These are phyloP conservation scores for Melipona quadrifasciata DNA, from an alignment of 1,140 invertebrate genomes.

Conservation along the genomic window DNA sequence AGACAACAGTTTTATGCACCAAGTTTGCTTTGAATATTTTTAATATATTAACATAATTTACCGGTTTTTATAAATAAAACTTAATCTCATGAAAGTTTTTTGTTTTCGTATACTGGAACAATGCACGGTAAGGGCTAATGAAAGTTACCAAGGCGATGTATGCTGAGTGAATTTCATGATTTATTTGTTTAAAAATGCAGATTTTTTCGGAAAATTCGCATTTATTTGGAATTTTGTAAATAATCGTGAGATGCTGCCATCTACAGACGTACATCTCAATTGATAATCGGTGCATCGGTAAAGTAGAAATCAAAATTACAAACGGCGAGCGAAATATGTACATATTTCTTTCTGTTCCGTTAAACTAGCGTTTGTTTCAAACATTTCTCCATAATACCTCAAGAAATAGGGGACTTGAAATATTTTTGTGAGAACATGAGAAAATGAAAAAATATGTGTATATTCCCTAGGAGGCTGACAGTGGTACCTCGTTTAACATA, in stretches of 20 bases:
- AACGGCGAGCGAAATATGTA: background rate
- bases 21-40: background rate
- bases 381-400: background rate
- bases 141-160: background rate
- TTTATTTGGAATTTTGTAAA: conserved; percentile 23
- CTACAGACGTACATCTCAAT: conserved; percentile 14
- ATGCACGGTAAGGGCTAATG: background rate
- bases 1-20: background rate
- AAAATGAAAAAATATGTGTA: background rate
- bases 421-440: background rate
- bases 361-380: background rate
- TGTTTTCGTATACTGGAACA: background rate
- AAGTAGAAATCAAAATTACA: conserved; percentile 38
- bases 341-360: background rate
- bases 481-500: background rate
- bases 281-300: conserved; percentile 33
- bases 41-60: background rate
- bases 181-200: background rate
- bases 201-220: background rate
- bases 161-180: background rate
- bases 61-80: too few species aligned
- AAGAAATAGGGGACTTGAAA: background rate
- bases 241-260: conserved; percentile 56
- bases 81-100: background rate
- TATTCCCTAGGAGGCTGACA: background rate